Base-by-base conservation (phyloP, 2,888 invertebrate species). In the Theretra japonica region DNA sequence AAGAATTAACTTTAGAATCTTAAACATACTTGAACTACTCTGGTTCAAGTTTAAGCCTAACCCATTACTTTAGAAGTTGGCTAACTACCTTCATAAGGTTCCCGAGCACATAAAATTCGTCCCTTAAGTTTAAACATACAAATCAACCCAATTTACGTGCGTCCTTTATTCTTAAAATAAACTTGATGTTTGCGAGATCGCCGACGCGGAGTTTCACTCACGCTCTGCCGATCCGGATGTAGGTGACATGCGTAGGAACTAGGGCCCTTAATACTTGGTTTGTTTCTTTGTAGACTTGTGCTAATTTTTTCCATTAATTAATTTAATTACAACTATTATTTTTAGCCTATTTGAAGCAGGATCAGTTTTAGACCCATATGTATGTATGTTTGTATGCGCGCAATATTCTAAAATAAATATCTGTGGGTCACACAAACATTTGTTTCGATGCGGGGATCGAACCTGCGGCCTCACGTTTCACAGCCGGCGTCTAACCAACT, bases 141-240 rank as follows among this genome's bases (percentile, higher is more conserved):
- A 65, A 65, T 65, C 65, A 65, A 65, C 48, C 65, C 65, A 65
- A 65, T 65, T 65, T 65, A 65, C 41, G 41, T 17, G 65, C 65
- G 48, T 17, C 65, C 65, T 65, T 65, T 48, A 65, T 65, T 65
- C 65, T 65, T 65, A 25, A 65, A 65, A 65, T 65, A 48, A 65
- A 65, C 23, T 65, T 65, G 33, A 62, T 65, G 65, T 48, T 65
- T 48, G 17, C 8, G 48, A 65, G 53, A 53, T 53, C 53, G 41
- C 60, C n/a, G 41, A 21, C 65, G 8, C 41, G 11, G 33, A 60
- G 60, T 60, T 60, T n/a, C 60, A 6, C 17, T 65, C 48, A 65
- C 65, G 65, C 11, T 23, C 48, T 48, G 48, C 11, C 17, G 65
- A 23, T 41, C 41, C 1, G 65, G 6, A 23, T 8, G 41, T 65